phyloP scores from a whole-genome alignment of 1,140 invertebrate species.

The Chlorops oryzae region DNA sequence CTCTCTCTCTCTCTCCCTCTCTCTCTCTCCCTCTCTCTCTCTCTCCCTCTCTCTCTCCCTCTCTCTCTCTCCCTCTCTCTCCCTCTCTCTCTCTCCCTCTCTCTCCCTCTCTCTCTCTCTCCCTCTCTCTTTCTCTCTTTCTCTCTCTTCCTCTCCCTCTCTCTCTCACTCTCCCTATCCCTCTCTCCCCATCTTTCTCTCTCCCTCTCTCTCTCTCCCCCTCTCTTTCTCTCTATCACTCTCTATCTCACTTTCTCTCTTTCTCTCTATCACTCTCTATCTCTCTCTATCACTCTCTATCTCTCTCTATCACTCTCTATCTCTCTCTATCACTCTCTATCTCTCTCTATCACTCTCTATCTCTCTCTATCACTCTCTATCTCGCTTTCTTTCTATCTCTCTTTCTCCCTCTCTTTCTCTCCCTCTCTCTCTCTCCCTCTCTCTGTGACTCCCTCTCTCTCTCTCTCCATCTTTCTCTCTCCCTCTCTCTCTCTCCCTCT shows the following conservation, averaged over 20 bases:
- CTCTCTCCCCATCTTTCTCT: neutral
- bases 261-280: neutral
- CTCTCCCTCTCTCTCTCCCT: neutral
- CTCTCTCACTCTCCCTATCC: neutral
- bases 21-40: neutral
- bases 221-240: neutral
- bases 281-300: neutral
- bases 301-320: neutral
- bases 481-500: too few relatives aligned
- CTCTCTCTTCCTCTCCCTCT: neutral
- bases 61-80: neutral
- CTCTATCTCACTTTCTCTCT: neutral
- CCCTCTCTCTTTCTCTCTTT: neutral
- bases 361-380: neutral
- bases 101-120: neutral
- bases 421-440: neutral
- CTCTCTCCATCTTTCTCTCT: too few relatives aligned
- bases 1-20: neutral
- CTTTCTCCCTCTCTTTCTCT: neutral
- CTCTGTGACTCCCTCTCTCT: neutral
- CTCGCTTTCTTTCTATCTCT: constrained; percentile 2
- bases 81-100: neutral
- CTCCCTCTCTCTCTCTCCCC: neutral
- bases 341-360: neutral
- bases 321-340: neutral